These are phyloP conservation scores for Volucella zonaria DNA, from an alignment of 2,888 invertebrate species.

Conservation along the genomic window DNA sequence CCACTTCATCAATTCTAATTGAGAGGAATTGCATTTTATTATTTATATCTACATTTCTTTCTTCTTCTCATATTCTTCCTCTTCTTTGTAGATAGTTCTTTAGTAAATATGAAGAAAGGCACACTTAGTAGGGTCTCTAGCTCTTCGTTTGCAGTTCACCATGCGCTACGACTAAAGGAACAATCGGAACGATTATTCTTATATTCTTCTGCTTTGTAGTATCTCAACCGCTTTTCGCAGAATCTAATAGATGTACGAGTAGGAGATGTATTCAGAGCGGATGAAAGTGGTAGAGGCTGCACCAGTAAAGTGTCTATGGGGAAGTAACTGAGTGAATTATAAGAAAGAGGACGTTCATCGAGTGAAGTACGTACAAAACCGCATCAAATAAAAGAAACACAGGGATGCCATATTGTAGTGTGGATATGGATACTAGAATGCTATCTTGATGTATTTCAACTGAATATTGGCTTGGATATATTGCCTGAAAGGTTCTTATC, in stretches of 20 bases:
- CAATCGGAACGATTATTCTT: conserved; percentile 67
- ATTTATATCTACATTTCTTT: conserved; percentile 14
- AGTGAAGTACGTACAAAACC: conserved; percentile 37
- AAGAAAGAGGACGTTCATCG: conserved; percentile 40
- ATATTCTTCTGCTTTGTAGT: conserved; percentile 32
- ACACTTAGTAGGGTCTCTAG: conserved; percentile 19
- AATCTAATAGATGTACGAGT: conserved; percentile 28
- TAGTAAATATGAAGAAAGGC: conserved; percentile 13
- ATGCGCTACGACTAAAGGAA: conserved; percentile 56
- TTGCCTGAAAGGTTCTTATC: conserved; percentile 3
- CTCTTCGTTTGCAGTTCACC: conserved; percentile 60
- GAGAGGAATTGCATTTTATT: conserved; percentile 74
- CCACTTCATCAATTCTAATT: conserved; percentile 74
- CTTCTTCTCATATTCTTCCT: background rate
- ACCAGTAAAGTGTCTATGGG: conserved; percentile 42
- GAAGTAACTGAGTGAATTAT: conserved; percentile 24
- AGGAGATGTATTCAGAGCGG: conserved; percentile 1
- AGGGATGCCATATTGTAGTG: conserved; percentile 64
- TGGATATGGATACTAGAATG: no score
- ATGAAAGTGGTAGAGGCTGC: conserved; percentile 16
- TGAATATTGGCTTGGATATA: conserved; percentile 34
- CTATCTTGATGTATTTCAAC: conserved; percentile 43
- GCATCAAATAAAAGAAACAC: conserved; percentile 36
- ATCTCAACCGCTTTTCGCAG: conserved; percentile 57
- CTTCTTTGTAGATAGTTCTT: conserved; percentile 47